Percentiles rank a stretch among this genome's conserved stretches.
phyloP scores from a whole-genome alignment of 64 coral and sea anemone genomes.

The Porites lutea region DNA sequence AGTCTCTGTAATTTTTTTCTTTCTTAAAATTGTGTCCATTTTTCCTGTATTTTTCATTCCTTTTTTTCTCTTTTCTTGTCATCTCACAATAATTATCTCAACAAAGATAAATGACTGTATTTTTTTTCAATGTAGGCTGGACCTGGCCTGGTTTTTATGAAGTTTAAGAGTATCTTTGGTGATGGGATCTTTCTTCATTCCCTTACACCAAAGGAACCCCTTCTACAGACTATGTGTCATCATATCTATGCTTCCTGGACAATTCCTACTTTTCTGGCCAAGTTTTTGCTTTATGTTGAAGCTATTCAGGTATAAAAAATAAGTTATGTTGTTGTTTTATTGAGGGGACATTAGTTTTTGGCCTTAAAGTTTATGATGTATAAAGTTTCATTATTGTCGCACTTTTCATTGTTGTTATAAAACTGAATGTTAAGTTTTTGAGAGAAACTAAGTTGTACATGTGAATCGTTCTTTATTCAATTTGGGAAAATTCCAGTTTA shows the following conservation, averaged over 20 bases:
- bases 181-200: slow-evolving; percentile 68
- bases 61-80: background rate
- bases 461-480: too few species aligned
- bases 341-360: too few species aligned
- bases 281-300: slow-evolving; percentile 74
- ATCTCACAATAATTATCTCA: background rate
- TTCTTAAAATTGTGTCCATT: too few species aligned
- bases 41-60: background rate
- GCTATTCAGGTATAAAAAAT: slow-evolving; percentile 70
- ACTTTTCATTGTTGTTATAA: too few species aligned
- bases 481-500: too few species aligned
- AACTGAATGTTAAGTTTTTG: too few species aligned
- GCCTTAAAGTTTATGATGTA: too few species aligned
- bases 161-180: slow-evolving; percentile 50
- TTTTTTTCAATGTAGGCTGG: slow-evolving; percentile 68
- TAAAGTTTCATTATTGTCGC: too few species aligned
- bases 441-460: too few species aligned
- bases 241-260: slow-evolving; percentile 46
- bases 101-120: background rate
- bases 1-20: too few species aligned
- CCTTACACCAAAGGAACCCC: slow-evolving; percentile 86
- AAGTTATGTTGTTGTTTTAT: background rate
- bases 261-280: slow-evolving; percentile 62
- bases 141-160: slow-evolving; percentile 87
- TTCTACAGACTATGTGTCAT: slow-evolving; percentile 83